Evolutionary conservation across 2,888 invertebrate species (phyloP).

Genomic region (Yponomeuta malinellus): DNA sequence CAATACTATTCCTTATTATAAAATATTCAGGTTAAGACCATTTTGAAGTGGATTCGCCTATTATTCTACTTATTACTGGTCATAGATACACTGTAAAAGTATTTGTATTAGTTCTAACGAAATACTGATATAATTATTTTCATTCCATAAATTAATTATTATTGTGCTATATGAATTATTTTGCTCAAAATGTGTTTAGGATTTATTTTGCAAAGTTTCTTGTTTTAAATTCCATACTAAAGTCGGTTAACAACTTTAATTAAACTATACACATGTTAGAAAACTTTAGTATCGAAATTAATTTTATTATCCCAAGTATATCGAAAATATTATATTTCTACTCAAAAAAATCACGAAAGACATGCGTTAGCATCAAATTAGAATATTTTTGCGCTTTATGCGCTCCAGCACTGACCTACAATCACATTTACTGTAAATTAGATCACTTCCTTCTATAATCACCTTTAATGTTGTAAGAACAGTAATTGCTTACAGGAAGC

Average conservation of each 20-base stretch:
- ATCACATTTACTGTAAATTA: neutral
- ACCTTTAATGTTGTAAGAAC: neutral
- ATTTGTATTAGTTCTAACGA: neutral
- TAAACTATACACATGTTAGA: too few relatives aligned
- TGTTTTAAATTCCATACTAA: neutral
- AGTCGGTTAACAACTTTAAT: too few relatives aligned
- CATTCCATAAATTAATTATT: neutral
- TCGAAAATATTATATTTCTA: too few relatives aligned
- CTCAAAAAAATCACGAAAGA: too few relatives aligned
- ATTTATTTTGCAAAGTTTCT: neutral
- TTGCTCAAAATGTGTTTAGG: neutral
- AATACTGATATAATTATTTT: neutral
- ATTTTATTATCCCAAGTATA: too few relatives aligned
- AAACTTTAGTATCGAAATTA: too few relatives aligned
- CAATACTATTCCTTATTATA: too few relatives aligned
- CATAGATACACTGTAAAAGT: neutral
- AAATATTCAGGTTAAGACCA: too few relatives aligned
- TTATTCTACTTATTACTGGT: constrained; percentile 1
- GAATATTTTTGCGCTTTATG: too few relatives aligned
- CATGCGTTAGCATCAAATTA: too few relatives aligned
- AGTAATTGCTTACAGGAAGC: constrained; percentile 18
- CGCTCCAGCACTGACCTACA: too few relatives aligned
- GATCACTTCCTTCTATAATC: neutral
- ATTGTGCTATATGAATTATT: neutral
- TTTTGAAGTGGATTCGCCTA: too few relatives aligned